Base-by-base conservation (phyloP, 1,140 invertebrate species). In the Helicoverpa armigera region DNA sequence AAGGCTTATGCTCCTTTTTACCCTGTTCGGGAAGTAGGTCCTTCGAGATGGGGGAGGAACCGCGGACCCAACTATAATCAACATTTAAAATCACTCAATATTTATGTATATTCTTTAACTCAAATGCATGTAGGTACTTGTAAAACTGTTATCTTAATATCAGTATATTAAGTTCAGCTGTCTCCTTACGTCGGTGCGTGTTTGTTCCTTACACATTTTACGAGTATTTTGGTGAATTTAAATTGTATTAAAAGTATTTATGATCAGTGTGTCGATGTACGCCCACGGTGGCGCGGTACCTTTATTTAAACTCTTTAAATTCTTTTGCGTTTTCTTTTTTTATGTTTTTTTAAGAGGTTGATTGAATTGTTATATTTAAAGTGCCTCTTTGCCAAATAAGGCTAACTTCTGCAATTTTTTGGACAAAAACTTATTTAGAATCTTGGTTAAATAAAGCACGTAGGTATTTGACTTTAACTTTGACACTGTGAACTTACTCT, bases 121-220 rank as follows among this genome's bases (percentile, higher is more conserved):
- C 53, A 12, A 35, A 23, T 70, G 18, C 2, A 23, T 23, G 23
- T 23, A 23, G 1, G 23, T 48, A 18, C 54, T 43, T 72, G 43
- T 73, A 18, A 18, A 12, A 51, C 9, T 23, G 16, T 73, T 80
- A 80, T 80, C 78, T 80, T 63, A 29, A 80, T 73, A 50, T 35
- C 56, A 48, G 14, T 12, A 61, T 80, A 58, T 73, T 73, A 12
- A 78, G 23, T 13, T 50, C 23, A 54, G 56, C 29, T 14, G 53
- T 31, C 61, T 48, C 51, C n/a, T 56, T 13, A 69, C 12, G 61
- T 78, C 76, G 63, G 61, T 16, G 7, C 14, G 43, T 79, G 76
- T 79, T 79, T 79, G 63, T 79, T 58, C 48, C 58, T 79, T n/a
- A 53, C 48, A 13, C 18, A 53, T 67, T 65, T 78, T 78, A 78